A percentile compares a stretch with the other conserved stretches of the same genome.
phyloP scores from a whole-genome alignment of 2,113 vertebrate genomes.

The Thalassoma bifasciatum region DNA sequence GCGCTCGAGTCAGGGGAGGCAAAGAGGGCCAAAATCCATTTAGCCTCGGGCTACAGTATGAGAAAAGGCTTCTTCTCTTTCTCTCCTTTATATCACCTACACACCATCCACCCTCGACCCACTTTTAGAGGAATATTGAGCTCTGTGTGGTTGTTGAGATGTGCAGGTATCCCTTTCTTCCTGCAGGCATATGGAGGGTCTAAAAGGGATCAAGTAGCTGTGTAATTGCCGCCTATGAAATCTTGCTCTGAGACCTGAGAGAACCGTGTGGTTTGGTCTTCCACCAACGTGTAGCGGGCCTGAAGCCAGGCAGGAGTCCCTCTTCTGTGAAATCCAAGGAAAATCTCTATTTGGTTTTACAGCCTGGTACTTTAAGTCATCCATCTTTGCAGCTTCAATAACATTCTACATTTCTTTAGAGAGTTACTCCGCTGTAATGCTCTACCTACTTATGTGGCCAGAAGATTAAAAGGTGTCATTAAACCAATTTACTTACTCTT shows the following conservation, averaged over 20 bases:
- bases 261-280: constrained; percentile 46
- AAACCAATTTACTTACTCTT: no score
- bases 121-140: constrained; percentile 12
- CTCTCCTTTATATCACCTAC: not conserved
- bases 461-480: no score
- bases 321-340: not conserved
- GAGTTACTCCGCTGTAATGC: no score
- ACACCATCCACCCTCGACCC: constrained; percentile 3
- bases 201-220: constrained; percentile 70
- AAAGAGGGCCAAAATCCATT: constrained; percentile 32
- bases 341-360: not conserved
- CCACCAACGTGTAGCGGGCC: not conserved
- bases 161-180: constrained; percentile 68
- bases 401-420: not conserved
- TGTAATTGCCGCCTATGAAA: constrained; percentile 69
- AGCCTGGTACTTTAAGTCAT: no score
- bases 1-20: constrained; percentile 6
- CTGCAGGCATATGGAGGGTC: constrained; percentile 43
- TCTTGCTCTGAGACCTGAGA: constrained; percentile 47
- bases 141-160: constrained; percentile 42
- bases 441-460: no score
- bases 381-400: not conserved
- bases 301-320: not conserved
- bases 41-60: constrained; percentile 20
- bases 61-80: constrained; percentile 9